These are phyloP conservation scores for Monopterus albus DNA, from an alignment of 2,113 vertebrate species.

Conservation along the genomic window DNA sequence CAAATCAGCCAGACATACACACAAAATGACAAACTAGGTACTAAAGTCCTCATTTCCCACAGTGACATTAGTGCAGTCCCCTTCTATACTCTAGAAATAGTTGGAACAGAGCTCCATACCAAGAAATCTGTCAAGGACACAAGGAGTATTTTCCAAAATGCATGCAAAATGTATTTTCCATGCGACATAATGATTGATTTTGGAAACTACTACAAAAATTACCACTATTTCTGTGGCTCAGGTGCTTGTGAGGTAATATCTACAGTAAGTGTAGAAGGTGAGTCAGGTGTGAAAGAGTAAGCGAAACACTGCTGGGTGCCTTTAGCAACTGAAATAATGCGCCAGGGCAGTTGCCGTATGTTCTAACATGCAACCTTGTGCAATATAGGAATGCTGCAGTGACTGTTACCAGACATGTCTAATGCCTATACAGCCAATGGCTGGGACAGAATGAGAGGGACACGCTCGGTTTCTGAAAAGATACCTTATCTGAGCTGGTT, in stretches of 20 bases:
- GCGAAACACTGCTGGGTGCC: neutral
- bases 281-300: neutral
- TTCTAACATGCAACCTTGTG: neutral
- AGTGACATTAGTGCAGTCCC: too few relatives aligned
- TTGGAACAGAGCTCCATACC: neutral
- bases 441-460: too few relatives aligned
- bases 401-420: neutral
- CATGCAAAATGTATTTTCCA: neutral
- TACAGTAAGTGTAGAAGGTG: neutral
- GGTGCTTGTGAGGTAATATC: neutral
- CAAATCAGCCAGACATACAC: neutral
- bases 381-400: neutral
- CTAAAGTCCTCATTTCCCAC: neutral
- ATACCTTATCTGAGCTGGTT: too few relatives aligned
- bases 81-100: neutral
- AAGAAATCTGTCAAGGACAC: neutral
- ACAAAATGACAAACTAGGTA: neutral
- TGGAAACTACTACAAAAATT: too few relatives aligned
- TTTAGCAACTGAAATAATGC: neutral
- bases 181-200: too few relatives aligned
- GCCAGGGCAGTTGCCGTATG: neutral
- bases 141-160: neutral
- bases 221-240: neutral
- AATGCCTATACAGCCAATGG: too few relatives aligned
- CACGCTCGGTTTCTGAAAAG: neutral